A percentile compares a stretch with the other conserved stretches of the same genome.
These are phyloP conservation scores for Epizoanthus illoricatus DNA, from an alignment of 92 coral and sea anemone species.

Conservation along the genomic window DNA sequence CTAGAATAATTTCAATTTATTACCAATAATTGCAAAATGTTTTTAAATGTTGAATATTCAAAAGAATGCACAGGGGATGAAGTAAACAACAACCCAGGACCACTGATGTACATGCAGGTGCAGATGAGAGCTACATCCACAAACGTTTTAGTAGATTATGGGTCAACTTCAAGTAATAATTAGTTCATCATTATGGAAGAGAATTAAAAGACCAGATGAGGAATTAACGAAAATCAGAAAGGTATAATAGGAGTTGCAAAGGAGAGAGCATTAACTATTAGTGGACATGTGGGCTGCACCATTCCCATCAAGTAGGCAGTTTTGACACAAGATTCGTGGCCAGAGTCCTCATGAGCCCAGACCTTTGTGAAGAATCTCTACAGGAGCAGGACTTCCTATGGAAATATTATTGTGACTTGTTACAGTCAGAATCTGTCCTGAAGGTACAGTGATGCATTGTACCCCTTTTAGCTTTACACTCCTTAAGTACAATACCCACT, in stretches of 20 bases:
- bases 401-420: neutral
- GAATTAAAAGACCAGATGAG: neutral
- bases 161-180: conserved; percentile 12
- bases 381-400: conserved; percentile 21
- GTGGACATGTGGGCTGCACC: conserved; percentile 17
- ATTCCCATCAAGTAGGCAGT: neutral
- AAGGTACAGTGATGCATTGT: neutral
- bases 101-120: too few species aligned
- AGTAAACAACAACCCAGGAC: too few species aligned
- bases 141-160: conserved; percentile 14
- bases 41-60: too few species aligned
- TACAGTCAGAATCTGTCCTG: neutral
- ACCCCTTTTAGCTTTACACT: neutral
- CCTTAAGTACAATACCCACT: neutral
- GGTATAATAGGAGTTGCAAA: conserved; percentile 30
- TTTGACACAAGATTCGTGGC: neutral
- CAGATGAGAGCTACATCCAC: neutral
- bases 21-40: too few species aligned
- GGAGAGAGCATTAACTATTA: neutral
- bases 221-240: neutral
- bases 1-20: too few species aligned
- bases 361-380: conserved; percentile 10
- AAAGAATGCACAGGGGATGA: too few species aligned
- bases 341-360: neutral
- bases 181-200: neutral